Base-by-base conservation (phyloP, 2,113 vertebrate species). In the Vanacampus margaritifer region DNA sequence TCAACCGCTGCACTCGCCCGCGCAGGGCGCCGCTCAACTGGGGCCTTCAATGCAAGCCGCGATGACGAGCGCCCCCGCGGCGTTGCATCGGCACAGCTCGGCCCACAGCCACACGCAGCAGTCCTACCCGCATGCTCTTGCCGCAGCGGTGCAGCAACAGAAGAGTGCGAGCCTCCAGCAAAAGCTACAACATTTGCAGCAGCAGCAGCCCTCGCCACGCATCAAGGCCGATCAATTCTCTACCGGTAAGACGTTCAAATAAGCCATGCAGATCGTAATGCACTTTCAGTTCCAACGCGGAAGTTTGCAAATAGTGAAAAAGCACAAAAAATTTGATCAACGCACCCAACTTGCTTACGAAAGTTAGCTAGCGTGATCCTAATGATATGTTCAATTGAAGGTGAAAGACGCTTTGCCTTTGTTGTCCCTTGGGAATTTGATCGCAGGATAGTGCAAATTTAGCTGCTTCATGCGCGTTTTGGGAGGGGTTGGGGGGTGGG, bases 1-100 rank as follows among this genome's bases (percentile, higher is more conserved):
- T 19, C 93, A 92, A 86, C 89, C 79, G 0, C 71, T 71, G 21
- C 82, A 92, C 72, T 84, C 93, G 6, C 93, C 94, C 0, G 41
- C 48, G 64, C 93, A 92, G 76, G 77, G 86, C 67, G 89, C 92
- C 36, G 84, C 93, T 59, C 92, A 89, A 64, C 92, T 93, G 84
- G 85, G 89, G 41, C 67, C 71, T 1, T 89, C 92, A 8, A 82
- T 93, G 88, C 93, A 91, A 78, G 81, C 89, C 1, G 87, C 89
- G 66, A 72, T 92, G 6, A 12, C 73, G 17, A 80, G 91, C 66
- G 62, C 89, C 75, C 90, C 94, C 0, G 87, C 91, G 75, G 87
- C 86, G 57, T 65, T 73, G 0, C 89, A 89, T 77, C 83, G 84
- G 67, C 87, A 84, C 69, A 32, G 68, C 69, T 57, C 86, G 1